Evolutionary conservation across 2,888 invertebrate genomes (phyloP), one percentile per base, ranked within the genome.

Genomic region (Lordiphosa fenestrarum): DNA sequence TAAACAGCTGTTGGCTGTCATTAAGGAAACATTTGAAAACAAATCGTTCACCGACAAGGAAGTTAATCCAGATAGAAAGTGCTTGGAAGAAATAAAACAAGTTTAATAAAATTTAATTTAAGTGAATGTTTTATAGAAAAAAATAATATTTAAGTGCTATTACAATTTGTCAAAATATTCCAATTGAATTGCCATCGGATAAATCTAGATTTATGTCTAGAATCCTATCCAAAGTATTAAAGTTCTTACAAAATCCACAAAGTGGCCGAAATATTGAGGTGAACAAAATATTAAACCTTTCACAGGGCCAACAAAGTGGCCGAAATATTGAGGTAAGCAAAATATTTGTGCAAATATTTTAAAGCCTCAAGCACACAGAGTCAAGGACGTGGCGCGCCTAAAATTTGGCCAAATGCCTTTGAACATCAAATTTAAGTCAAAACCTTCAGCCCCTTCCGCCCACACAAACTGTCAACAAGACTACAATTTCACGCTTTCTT

Each of bases 21-120:
- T 25, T 25, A 35, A 23, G 52, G 52, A 55, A 69, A 69, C 86
- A 87, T 85, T 85, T 86, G 53, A 86, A 85, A 87, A 73, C 66
- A 85, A 85, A 77, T 52, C 85, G 75, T 68, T 71, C 71, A 67
- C 64, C 71, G 77, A 68, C 67, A 75, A 77, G 80, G 84, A 86
- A 80, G 76, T 72, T 61, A 55, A 51, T 6, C 4, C n/a, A 21
- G 10, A n/a, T 12, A 7, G 2, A 35, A 51, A 41, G 2, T 15
- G 19, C 10, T 33, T 21, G 9, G 13, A 23, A 49, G 5, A 33
- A 12, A 7, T 2, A 6, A 6, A 3, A 13, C 12, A 19, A n/a
- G 2, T 12, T 15, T 12, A 48, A 13, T 21, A 48, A 48, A 12
- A 15, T 46, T 4, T 4, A 19, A 19, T 15, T 35, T 30, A 30